Base-by-base conservation (phyloP, 2,113 vertebrate genomes). In the Sinocyclocheilus rhinocerous region DNA sequence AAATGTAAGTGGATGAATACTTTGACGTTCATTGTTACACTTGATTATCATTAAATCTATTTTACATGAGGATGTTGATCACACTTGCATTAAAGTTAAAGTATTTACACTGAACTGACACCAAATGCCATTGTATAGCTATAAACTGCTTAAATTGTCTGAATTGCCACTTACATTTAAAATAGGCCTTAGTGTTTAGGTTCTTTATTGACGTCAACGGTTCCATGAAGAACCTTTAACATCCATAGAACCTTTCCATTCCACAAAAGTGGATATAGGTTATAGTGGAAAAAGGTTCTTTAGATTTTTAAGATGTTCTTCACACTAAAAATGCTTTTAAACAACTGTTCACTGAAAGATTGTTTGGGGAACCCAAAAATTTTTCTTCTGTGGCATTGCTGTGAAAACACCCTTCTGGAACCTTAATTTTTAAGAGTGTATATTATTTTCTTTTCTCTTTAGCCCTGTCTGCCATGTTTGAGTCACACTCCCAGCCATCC, bases 401-500 rank as follows among this genome's bases (percentile, higher is more conserved):
- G 52, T 55, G 5, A 55, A 55, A 52, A 52, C 50, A 6, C 16
- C 52, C 5, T 18, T 57, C 22, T 57, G 18, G 6, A 57, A 57
- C 55, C 55, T 57, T 57, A 8, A 57, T 57, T 57, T 57, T 57
- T 22, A 57, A 7, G 7, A 57, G 18, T 59, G 18, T 59, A 59
- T 22, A 22, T 8, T 55, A 1, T 55, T 55, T 59, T 55, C 2
- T 59, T 48, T 65, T 55, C 18, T 22, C 13, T 89, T 1, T 91
- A 95, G 95, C 91, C 1, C 90, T 92, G 75, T 91, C 94, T 92
- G 95, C 95, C 79, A 92, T 97, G 86, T 97, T 97, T 90, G 96
- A 97, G 88, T 96, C 96, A 39, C 94, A 97, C 93, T 95, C 92
- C 91, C 96, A 96, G 90, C 91, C 95, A 24, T 93, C 95, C 36